Conservation (phyloP, 1,140 invertebrate genomes). For the Trigoniulus corallinus region DNA sequence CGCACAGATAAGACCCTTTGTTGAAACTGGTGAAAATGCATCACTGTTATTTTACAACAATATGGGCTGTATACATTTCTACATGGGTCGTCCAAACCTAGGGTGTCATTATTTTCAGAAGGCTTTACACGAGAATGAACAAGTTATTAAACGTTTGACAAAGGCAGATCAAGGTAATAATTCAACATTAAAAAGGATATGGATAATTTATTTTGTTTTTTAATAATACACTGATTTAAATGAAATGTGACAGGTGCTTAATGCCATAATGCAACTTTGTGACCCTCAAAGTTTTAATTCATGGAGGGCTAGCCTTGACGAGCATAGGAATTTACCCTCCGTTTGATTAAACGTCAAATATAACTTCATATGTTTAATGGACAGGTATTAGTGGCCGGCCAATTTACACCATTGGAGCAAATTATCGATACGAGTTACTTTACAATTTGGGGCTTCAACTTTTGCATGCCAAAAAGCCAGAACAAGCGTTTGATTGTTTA, state of each 20-base stretch:
- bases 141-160: slow-evolving; percentile 31
- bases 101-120: slow-evolving; percentile 69
- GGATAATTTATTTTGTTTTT: slow-evolving; percentile 10
- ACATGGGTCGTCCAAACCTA: slow-evolving; percentile 68
- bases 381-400: slow-evolving; percentile 25
- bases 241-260: too few relatives aligned
- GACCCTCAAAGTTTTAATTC: too few relatives aligned
- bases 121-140: slow-evolving; percentile 63
- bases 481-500: slow-evolving; percentile 78
- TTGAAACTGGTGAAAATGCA: slow-evolving; percentile 40
- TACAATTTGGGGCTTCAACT: slow-evolving; percentile 81
- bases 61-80: slow-evolving; percentile 69
- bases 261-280: too few relatives aligned
- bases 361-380: background rate
- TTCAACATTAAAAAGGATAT: background rate
- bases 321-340: background rate
- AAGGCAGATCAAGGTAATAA: slow-evolving; percentile 24
- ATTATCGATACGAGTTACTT: slow-evolving; percentile 59
- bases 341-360: slow-evolving; percentile 18
- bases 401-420: slow-evolving; percentile 37
- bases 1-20: slow-evolving; percentile 26
- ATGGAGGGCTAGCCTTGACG: too few relatives aligned
- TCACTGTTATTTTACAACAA: slow-evolving; percentile 72
- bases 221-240: too few relatives aligned
- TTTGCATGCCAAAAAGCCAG: slow-evolving; percentile 57